Base-by-base conservation (phyloP, 2,888 invertebrate species). In the Nebria salina region DNA sequence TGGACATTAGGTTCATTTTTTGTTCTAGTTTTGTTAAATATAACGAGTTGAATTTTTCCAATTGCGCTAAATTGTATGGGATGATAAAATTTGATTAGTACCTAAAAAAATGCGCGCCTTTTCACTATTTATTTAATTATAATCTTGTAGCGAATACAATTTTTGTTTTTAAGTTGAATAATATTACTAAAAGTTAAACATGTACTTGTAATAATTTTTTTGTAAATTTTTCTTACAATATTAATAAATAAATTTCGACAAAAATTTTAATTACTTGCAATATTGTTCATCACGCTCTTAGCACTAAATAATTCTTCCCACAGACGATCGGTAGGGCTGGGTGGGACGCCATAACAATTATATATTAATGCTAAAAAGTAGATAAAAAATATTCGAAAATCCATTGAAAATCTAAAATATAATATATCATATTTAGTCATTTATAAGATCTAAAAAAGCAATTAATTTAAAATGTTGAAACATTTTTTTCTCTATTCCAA, bases 21-120 rank as follows among this genome's bases (percentile, higher is more conserved):
- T 89, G 89, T 84, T 91, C 90, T 77, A 91, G 84, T 77, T 89
- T 88, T 20, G 85, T 87, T 76, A 89, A 83, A 84, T 89, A 90
- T 13, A 89, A 84, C 7, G 86, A 86, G 84, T 88, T 89, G 86
- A 89, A 89, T 83, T 87, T 87, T 81, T 89, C 89, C 84, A 90
- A 85, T 82, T 89, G 87, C 77, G 86, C 89, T 88, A 73, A 41
- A 25, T 25, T 11, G 41, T 8, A 72, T 15, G n/a, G 34, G 2
- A 34, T 34, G 34, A 34, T 1, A 34, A 34, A 34, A 34, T 34
- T 34, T 34, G 34, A 5, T 34, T 34, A 34, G 5, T 34, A 34
- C 34, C 34, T 34, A 34, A 5, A 34, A 34, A 34, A 34, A 34
- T 20, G 34, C 34, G 34, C 34, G 34, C 2, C 34, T 4, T 34